Conservation (phyloP, 2,888 invertebrate species). For the Apamea monoglypha region DNA sequence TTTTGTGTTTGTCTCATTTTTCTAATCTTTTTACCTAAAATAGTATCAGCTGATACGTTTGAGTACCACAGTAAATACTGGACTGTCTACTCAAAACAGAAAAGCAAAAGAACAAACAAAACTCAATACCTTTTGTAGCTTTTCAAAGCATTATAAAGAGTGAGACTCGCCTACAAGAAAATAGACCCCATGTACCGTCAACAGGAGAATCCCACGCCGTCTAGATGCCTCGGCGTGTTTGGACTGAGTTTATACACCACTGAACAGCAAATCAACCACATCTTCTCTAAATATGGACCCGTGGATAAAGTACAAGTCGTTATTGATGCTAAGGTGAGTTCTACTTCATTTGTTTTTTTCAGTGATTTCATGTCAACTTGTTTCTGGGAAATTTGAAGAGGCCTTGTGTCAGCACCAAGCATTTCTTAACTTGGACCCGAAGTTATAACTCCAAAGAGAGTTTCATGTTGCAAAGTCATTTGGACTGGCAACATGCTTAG, state of each 20-base stretch:
- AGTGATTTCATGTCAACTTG: neutral
- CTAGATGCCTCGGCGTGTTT: constrained; percentile 98
- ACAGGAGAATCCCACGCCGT: constrained; percentile 96
- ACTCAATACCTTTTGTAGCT: constrained; percentile 49
- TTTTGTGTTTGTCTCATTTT: neutral
- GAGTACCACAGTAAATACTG: constrained; percentile 53
- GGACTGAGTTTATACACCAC: constrained; percentile 98
- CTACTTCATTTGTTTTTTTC: neutral
- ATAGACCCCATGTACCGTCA: constrained; percentile 67
- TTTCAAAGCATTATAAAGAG: constrained; percentile 54
- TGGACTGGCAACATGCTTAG: neutral
- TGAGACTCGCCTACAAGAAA: constrained; percentile 53
- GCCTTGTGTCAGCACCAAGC: neutral
- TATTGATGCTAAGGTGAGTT: constrained; percentile 96
- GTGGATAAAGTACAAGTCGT: constrained; percentile 98
- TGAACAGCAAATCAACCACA: constrained; percentile 97
- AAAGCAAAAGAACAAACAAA: constrained; percentile 46
- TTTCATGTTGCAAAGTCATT: neutral
- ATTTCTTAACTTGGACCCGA: neutral
- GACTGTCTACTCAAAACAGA: constrained; percentile 46
- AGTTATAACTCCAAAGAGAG: neutral
- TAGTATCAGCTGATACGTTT: constrained; percentile 31
- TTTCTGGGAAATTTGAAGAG: neutral
- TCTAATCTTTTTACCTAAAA: neutral
- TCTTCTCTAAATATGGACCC: constrained; percentile 97